Base-by-base conservation (phyloP, 1,140 invertebrate genomes). In the Drosophila carrolli region DNA sequence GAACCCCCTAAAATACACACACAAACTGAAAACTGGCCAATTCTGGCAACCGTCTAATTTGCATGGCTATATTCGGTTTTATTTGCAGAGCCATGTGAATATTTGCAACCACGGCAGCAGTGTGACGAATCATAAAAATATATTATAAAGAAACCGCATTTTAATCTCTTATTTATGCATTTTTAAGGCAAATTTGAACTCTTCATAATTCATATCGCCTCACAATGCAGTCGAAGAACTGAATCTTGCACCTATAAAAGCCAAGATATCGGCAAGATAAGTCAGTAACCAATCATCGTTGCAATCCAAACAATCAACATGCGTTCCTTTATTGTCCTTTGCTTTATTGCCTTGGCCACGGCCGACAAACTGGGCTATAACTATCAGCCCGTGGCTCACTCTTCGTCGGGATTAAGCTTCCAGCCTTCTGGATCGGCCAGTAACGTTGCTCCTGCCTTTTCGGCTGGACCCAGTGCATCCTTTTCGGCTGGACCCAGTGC, bases 361-460 rank as follows among this genome's bases (percentile, higher is more conserved):
- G 83, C 90, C 40, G 90, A 90, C 48, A 90, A 91, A 13, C 78
- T 91, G 59, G 90, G 90, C 43, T 91, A 91, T 63, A 91, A 91
- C 47, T 91, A 91, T 47, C 81, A 90, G 58, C 90, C 86, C 9
- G 86, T 90, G 38, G 76, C 55, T 16, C 83, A 90, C 41, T 91
- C 90, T 0, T 19, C 62, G 7, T 90, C 90, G 0, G 90, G 86
- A 32, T 71, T 84, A 0, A 91, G 82, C 5, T 91, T 88, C 54
- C 46, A 67, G 19, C 90, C 90, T 8, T 76, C 75, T 8, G 41
- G 65, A 13, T 35, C 47, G 0, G 63, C 77, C 35, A 81, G 73
- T 60, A 81, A 66, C 40, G 38, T 47, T 7, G 61, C 74, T 0
- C 81, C 81, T 1, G 29, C 66, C 1, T 74, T 65, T 32, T n/a